phyloP scores from a whole-genome alignment of 2,113 vertebrate species.

The Carlito syrichta region DNA sequence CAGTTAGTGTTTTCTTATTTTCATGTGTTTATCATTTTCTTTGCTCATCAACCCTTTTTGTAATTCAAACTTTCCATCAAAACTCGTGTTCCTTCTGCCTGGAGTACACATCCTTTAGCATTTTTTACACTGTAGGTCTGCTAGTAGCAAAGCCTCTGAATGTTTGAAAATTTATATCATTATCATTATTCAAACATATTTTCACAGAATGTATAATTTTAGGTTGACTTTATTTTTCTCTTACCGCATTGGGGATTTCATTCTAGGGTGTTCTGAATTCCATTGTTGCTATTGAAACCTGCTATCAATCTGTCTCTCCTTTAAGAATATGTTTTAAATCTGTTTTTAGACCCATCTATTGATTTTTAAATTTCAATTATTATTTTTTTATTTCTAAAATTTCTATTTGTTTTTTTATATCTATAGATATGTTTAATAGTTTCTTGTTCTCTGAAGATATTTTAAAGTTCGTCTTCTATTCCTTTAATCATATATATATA shows the following conservation, averaged over 20 bases:
- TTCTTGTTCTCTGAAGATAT: neutral
- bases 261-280: neutral
- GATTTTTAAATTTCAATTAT: neutral
- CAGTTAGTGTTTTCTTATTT: neutral
- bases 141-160: neutral
- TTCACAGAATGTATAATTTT: neutral
- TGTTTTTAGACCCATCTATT: neutral
- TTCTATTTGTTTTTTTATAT: constrained; percentile 7
- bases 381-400: neutral
- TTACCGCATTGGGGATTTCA: neutral
- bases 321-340: neutral
- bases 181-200: neutral
- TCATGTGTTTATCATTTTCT: neutral
- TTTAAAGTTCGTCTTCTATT: neutral
- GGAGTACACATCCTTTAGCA: neutral
- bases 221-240: neutral
- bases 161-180: neutral
- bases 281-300: neutral
- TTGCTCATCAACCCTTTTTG: neutral
- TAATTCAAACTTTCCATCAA: neutral
- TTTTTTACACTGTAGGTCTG: neutral
- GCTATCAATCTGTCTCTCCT: neutral
- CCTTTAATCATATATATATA: too few species aligned
- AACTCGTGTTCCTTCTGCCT: neutral
- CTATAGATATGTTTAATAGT: too few species aligned